Evolutionary conservation across 2,797 vertebrate genomes (phyloP).

Genomic region (Synanceia verrucosa): DNA sequence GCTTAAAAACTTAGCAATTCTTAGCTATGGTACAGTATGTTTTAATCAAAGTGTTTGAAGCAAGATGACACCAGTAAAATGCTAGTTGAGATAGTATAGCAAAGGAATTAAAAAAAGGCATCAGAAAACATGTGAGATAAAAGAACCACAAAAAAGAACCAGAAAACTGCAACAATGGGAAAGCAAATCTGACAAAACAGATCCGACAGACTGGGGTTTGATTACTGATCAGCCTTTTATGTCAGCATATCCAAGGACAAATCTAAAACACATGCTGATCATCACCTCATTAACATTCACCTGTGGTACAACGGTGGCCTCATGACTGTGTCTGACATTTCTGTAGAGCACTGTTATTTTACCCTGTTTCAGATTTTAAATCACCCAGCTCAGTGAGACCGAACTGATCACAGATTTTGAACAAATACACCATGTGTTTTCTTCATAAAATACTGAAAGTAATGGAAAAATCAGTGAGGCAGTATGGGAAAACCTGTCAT

Average conservation of each 20-base stretch:
- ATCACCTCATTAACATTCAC: conserved; percentile 46
- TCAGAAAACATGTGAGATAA: not conserved
- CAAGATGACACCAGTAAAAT: not conserved
- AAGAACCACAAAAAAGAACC: not conserved
- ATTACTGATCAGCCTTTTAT: not conserved
- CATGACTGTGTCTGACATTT: conserved; percentile 53
- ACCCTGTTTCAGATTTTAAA: conserved; percentile 32
- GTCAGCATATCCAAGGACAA: not conserved
- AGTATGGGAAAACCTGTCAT: not conserved
- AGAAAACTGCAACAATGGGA: not conserved
- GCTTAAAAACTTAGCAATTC: not conserved
- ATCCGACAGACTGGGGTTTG: not conserved
- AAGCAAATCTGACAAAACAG: not conserved
- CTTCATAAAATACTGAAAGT: not conserved
- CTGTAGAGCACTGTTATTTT: conserved; percentile 40
- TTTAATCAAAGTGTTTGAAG: not conserved
- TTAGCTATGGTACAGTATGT: not conserved
- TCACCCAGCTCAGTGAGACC: conserved; percentile 34
- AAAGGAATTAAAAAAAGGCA: not conserved
- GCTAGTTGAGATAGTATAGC: not conserved
- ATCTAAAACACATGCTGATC: conserved; percentile 9
- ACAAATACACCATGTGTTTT: not conserved
- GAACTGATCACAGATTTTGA: conserved; percentile 33
- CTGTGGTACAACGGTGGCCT: conserved; percentile 4
- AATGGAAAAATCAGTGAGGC: not conserved